Conservation (phyloP, 1,140 invertebrate genomes). For the Cylas formicarius region DNA sequence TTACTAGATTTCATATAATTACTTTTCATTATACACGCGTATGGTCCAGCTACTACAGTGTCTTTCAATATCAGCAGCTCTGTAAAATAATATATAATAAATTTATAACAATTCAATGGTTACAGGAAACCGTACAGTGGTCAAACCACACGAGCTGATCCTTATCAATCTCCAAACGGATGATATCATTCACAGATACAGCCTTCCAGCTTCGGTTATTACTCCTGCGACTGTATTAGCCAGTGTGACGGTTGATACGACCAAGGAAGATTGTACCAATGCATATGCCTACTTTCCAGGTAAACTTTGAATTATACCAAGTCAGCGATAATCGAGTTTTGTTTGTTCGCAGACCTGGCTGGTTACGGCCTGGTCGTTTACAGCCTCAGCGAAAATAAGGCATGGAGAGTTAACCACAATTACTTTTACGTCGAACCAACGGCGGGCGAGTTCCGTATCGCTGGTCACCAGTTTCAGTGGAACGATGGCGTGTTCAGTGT, state of each 20-base stretch:
- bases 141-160: conserved; percentile 56
- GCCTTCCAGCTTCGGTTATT: conserved; percentile 42
- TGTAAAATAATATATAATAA: no score
- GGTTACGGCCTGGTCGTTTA: conserved; percentile 64
- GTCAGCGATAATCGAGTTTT: conserved; percentile 1
- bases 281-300: conserved; percentile 65
- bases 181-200: conserved; percentile 42
- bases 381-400: conserved; percentile 51
- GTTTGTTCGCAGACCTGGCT: conserved; percentile 40
- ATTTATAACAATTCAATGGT: conserved; percentile 8
- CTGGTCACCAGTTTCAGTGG: conserved; percentile 59
- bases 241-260: conserved; percentile 58
- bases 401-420: conserved; percentile 64
- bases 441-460: conserved; percentile 59
- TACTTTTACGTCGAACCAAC: conserved; percentile 66
- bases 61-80: neutral
- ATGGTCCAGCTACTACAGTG: neutral
- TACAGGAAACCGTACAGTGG: conserved; percentile 48
- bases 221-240: conserved; percentile 47
- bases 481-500: conserved; percentile 66
- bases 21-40: no score
- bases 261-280: conserved; percentile 50
- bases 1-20: no score
- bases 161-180: conserved; percentile 58
- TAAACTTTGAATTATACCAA: neutral